Evolutionary conservation across 2,888 invertebrate species (phyloP).

Genomic region (Mongoloraphidia duomilia): DNA sequence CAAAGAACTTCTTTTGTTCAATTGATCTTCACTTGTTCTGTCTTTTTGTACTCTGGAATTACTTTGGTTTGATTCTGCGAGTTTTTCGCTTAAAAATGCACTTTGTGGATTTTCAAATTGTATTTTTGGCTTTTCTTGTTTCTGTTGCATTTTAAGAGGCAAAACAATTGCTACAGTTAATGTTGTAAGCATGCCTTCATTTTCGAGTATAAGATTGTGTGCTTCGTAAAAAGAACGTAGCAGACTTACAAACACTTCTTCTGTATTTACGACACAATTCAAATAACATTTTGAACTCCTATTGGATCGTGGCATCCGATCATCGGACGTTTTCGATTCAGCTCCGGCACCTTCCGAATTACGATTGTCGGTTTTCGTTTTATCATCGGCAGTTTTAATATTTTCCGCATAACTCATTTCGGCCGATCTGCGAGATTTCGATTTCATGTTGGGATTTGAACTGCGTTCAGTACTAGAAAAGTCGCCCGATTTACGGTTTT

Average conservation of each 20-base stretch:
- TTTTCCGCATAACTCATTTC: no score
- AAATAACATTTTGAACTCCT: constrained; percentile 5
- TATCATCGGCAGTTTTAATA: no score
- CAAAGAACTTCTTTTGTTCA: no score
- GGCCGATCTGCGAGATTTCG: no score
- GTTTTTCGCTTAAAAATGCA: not conserved
- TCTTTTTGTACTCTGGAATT: no score
- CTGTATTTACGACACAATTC: constrained; percentile 33
- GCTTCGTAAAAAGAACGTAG: constrained; percentile 71
- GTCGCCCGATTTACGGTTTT: no score
- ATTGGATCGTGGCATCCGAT: constrained; percentile 1
- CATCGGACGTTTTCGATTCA: constrained; percentile 8
- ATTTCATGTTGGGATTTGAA: no score
- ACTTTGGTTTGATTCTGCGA: not conserved
- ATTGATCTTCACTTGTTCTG: no score
- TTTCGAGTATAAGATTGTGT: constrained; percentile 68
- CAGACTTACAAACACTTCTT: constrained; percentile 64
- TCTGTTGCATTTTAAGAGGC: constrained; percentile 32
- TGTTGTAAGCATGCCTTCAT: constrained; percentile 70
- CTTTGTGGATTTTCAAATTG: not conserved
- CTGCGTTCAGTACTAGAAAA: no score
- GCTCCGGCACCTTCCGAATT: constrained; percentile 3
- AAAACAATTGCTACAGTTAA: constrained; percentile 65
- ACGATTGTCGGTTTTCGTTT: no score
- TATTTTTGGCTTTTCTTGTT: no score